Conservation (phyloP, 1,140 invertebrate genomes). For the Papilio glaucus region DNA sequence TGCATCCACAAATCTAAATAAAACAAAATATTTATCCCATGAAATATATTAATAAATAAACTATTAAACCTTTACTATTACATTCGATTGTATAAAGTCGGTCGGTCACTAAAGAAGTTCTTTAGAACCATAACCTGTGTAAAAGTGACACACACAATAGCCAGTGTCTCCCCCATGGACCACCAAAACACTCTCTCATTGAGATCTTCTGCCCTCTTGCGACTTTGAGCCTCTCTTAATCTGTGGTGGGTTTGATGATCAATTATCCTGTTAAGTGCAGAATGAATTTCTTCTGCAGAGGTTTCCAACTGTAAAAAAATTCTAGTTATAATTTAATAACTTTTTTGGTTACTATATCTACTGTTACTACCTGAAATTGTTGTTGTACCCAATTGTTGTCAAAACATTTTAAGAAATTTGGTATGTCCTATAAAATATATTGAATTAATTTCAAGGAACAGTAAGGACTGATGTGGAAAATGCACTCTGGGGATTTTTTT, state of each 20-base stretch:
- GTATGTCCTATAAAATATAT: no score
- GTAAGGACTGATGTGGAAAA: no score
- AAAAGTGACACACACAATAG: slow-evolving; percentile 93
- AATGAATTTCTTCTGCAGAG: slow-evolving; percentile 94
- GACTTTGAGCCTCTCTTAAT: slow-evolving; percentile 95
- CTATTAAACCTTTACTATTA: slow-evolving; percentile 65
- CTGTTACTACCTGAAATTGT: no score
- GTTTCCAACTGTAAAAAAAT: slow-evolving; percentile 91
- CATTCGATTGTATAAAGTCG: slow-evolving; percentile 75
- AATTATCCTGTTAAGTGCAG: slow-evolving; percentile 92
- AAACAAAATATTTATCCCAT: slow-evolving; percentile 44
- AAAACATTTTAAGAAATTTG: no score
- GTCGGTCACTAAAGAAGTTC: slow-evolving; percentile 97
- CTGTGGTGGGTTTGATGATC: slow-evolving; percentile 99
- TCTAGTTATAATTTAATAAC: not conserved
- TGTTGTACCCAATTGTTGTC: no score
- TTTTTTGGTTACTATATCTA: no score
- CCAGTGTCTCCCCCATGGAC: slow-evolving; percentile 94
- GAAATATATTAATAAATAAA: slow-evolving; percentile 62
- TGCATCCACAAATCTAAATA: slow-evolving; percentile 30
- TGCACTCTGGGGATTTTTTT: no score
- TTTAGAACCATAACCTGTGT: slow-evolving; percentile 96
- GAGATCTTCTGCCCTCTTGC: slow-evolving; percentile 97
- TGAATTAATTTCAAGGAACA: no score
- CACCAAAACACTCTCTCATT: slow-evolving; percentile 96